Evolutionary conservation across 2,797 vertebrate genomes (phyloP).

Genomic region (Tarsius wallacei): DNA sequence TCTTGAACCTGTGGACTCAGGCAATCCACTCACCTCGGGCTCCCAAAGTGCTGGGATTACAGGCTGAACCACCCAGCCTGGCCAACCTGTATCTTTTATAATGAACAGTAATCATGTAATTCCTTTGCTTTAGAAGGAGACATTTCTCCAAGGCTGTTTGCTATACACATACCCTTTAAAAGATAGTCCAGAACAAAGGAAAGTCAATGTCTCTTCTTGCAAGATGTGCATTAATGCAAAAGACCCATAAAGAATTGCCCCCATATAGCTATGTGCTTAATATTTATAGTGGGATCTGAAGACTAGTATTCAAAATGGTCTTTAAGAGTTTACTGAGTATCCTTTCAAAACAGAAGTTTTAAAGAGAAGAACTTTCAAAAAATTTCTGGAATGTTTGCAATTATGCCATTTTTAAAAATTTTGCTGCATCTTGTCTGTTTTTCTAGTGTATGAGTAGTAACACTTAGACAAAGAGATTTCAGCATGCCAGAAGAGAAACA

Average conservation of each 20-base stretch:
- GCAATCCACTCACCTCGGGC: too few relatives aligned
- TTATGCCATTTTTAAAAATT: background rate
- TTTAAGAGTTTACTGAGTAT: background rate
- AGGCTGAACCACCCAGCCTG: too few relatives aligned
- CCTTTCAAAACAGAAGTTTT: conserved; percentile 33
- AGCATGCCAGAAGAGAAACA: background rate
- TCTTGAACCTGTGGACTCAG: too few relatives aligned
- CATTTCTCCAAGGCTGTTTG: background rate
- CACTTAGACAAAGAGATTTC: background rate
- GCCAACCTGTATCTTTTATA: background rate
- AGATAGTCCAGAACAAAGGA: background rate
- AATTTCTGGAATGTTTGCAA: background rate
- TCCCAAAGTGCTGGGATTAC: too few relatives aligned
- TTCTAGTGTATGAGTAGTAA: background rate
- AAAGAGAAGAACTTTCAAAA: background rate
- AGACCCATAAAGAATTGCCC: background rate
- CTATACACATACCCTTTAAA: background rate
- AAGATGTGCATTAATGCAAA: background rate
- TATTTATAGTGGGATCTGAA: background rate
- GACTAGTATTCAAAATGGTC: background rate
- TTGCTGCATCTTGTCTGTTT: background rate
- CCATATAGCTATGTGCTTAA: background rate
- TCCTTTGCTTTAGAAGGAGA: background rate
- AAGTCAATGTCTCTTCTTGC: background rate
- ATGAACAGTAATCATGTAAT: background rate